Evolutionary conservation across 2,113 vertebrate species (phyloP), one percentile per base, ranked within the genome.

Genomic region (Pangasianodon hypophthalmus): DNA sequence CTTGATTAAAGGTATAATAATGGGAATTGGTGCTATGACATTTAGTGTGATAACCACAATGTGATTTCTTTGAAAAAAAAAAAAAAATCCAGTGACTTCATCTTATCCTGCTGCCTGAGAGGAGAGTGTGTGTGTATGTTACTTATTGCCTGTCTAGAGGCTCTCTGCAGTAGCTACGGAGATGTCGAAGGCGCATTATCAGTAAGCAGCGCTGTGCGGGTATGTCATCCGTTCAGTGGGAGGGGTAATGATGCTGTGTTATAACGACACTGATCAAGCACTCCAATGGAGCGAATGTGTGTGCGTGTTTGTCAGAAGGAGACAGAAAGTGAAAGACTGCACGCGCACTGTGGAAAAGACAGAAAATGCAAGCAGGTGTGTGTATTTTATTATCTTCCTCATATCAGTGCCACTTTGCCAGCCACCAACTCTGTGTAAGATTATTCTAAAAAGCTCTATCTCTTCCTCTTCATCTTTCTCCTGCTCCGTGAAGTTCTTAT

Each of bases 351-450:
- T 3, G 80, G 58, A 52, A 46, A 64, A 69, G 21, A 64, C 75
- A 37, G 29, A 82, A 67, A 71, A 67, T 21, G n/a, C 60, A 64
- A 54, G 67, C 83, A 29, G 58, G 81, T 71, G 37, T 79, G 14
- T 87, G 80, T 88, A 82, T 84, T 79, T 79, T 93, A 93, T 92
- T 77, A 86, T 83, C 91, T 48, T 48, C 77, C 92, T 94, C 92
- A 93, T 44, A 92, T 93, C 93, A 92, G 93, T 92, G 93, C 93
- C 93, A 93, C 91, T 95, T 94, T 92, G 52, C 83, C 60, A 67
- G 69, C 32, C 73, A 69, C 19, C 82, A 85, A 41, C 52, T 79
- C 88, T 41, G 83, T 37, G 48, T 80, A 62, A 46, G 37, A 79
- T 75, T 44, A 54, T n/a, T 86, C 62, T 88, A 46, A 88, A 85